phyloP scores from a whole-genome alignment of 2,888 invertebrate genomes.

The Leptopilina syphax region DNA sequence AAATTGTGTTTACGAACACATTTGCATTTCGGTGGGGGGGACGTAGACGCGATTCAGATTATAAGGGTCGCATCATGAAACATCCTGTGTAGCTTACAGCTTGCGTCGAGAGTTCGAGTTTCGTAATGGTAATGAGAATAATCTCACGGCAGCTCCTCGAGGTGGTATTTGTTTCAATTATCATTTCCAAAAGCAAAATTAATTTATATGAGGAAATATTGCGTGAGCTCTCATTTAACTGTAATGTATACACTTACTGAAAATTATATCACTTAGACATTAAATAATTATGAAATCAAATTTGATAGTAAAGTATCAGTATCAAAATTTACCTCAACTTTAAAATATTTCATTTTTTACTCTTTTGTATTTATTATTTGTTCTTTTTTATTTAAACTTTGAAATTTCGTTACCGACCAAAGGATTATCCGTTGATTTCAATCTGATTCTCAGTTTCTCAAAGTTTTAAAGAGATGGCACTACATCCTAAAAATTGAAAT shows the following conservation, averaged over 20 bases:
- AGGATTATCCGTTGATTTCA: no score
- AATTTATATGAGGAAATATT: conserved; percentile 4
- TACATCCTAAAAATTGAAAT: no score
- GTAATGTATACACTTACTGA: not conserved
- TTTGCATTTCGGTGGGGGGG: not conserved
- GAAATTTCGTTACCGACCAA: no score
- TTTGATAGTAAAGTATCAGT: no score
- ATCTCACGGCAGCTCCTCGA: not conserved
- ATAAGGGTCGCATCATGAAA: not conserved
- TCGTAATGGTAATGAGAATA: conserved; percentile 12
- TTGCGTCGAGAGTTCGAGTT: conserved; percentile 12
- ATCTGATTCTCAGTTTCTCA: no score
- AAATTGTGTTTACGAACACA: conserved; percentile 30
- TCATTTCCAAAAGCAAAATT: conserved; percentile 17
- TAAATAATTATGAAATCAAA: no score
- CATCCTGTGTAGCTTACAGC: conserved; percentile 4
- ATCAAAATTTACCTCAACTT: no score
- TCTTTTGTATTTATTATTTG: no score
- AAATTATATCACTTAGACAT: no score
- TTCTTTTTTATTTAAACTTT: no score
- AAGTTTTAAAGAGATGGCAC: no score
- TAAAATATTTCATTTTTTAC: no score
- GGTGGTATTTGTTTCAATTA: conserved; percentile 12
- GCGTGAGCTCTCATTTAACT: not conserved
- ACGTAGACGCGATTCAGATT: conserved; percentile 8